Conservation (phyloP, 37 sponge, comb jelly and placozoan genomes). For the Theonella swinhoei region DNA sequence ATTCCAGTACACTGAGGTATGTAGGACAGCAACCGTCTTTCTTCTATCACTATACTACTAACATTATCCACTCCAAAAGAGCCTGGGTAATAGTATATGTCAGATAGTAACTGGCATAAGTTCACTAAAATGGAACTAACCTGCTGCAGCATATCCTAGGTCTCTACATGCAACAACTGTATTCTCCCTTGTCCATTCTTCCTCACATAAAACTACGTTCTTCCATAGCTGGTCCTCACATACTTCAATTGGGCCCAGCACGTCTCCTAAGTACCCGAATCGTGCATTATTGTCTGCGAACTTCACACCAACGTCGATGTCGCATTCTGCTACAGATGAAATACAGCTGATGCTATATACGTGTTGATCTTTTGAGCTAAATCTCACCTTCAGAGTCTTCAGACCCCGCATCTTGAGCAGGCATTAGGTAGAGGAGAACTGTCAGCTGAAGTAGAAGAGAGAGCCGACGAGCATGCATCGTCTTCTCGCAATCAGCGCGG, state of each 20-base stretch:
- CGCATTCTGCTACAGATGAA: background rate
- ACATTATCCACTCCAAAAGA: background rate
- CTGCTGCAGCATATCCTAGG: background rate
- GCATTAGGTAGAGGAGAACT: background rate
- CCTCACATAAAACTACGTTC: background rate
- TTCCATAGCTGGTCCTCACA: background rate
- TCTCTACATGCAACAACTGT: background rate
- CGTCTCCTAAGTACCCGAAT: background rate
- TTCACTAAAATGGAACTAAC: too few species aligned
- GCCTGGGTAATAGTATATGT: background rate
- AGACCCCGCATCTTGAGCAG: too few species aligned
- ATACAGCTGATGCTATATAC: background rate
- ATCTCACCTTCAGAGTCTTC: background rate
- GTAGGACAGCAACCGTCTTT: background rate
- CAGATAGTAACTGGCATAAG: background rate
- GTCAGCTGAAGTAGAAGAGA: background rate
- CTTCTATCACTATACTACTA: background rate
- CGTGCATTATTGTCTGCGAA: background rate
- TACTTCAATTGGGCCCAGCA: background rate
- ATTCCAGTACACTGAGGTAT: background rate
- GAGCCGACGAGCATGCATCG: background rate
- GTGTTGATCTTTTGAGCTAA: background rate
- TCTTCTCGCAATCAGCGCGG: background rate
- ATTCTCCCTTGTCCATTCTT: background rate
- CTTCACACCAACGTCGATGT: background rate